Base-by-base conservation (phyloP, 2,797 vertebrate genomes). In the Enoplosus armatus region DNA sequence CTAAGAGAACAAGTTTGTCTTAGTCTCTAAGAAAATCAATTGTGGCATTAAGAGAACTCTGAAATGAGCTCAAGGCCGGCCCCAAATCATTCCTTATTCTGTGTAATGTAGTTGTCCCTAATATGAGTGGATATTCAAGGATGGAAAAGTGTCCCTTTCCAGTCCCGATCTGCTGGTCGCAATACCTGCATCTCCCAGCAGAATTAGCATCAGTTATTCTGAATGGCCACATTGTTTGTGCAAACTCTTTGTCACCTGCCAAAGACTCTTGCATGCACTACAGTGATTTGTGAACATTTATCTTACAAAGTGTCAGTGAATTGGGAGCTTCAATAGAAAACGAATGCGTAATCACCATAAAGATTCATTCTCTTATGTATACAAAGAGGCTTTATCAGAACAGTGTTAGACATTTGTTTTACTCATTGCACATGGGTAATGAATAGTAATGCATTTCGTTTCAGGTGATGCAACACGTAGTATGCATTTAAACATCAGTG, bases 1-100 rank as follows among this genome's bases (percentile, higher is more conserved):
- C 55, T 48, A n/a, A 50, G 66, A 65, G 31, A 55, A 39, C 41
- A 73, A 27, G n/a, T 70, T 72, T 47, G 18, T 64, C 29, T 53
- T n/a, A 39, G 54, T 59, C 39, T 4, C 22, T n/a, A 26, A 67
- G n/a, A 72, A 29, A 85, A 78, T 75, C 37, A 62, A 71, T 37
- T 51, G 51, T 43, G 41, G 35, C 55, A 63, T 59, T 51, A 33
- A 35, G 31, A 59, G 56, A 72, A 31, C 15, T 41, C 11, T 59
- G n/a, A 66, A 72, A 75, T 67, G 33, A 79, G 62, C 29, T 59
- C 20, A 29, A 41, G 27, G 22, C 22, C 15, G 5, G 31, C 29
- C 18, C 5, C 39, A 54, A 26, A 72, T 64, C 50, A 41, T 3
- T 67, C 3, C 29, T 58, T 39, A 56, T 51, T 50, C 16, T 45